Base-by-base conservation (phyloP, 2,797 vertebrate species). In the Gadopsis marmoratus region DNA sequence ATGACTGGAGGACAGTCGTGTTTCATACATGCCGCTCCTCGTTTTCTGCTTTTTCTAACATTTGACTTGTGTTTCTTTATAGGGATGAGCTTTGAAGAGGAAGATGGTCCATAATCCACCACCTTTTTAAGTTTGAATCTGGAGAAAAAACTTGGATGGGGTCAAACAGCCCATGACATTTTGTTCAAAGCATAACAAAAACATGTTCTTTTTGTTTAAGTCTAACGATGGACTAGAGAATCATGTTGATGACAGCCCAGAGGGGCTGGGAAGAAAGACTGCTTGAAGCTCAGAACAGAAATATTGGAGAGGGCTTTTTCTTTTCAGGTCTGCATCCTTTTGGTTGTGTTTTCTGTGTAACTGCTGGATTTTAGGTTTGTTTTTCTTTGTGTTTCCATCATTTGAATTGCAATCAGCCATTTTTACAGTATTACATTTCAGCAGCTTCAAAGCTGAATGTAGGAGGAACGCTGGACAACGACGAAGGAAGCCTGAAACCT, bases 21-120 rank as follows among this genome's bases (percentile, higher is more conserved):
- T 56, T 45, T 63, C 31, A 48, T 55, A 4, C 41, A 26, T 4
- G 33, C 9, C 1, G 1, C 48, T 60, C 11, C 10, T 41, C 21
- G n/a, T 12, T 23, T 21, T 31, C 10, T 29, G 6, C 31, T 67
- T 70, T 23, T 21, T 39, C 51, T 89, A 83, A 93, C 65, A 45
- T 62, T 61, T 17, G 43, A 17, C 77, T 78, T 86, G 80, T 86
- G 73, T 93, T 87, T 65, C 75, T 88, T 84, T 84, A 12, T 95
- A 99, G 98, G 97, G 97, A 99, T 96, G 98, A 99, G 97, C 96
- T 99, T 89, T 99, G 96, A 99, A 96, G 95, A 96, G 92, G 93
- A 95, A 93, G 93, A 94, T 94, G 89, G 93, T 94, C 94, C 94
- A 93, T 95, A 92, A 94, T 93, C 80, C 91, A 90, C 80, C 91